Base-by-base conservation (phyloP, 1,140 invertebrate species). In the Hypothenemus hampei region DNA sequence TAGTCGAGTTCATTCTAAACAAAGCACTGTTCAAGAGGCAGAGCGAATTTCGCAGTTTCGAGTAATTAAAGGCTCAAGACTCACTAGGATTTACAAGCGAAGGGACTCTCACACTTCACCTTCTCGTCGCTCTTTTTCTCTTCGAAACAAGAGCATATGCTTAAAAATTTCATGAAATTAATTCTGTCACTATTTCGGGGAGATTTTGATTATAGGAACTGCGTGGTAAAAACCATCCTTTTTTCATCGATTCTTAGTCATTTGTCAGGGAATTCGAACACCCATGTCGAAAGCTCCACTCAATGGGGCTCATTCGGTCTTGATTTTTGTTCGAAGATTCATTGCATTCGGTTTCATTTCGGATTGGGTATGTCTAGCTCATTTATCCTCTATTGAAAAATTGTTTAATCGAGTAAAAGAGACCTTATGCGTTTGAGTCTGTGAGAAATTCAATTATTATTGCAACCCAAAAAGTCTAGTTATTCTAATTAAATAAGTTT, bases 211-310 rank as follows among this genome's bases (percentile, higher is more conserved):
- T 8, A 31, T 31, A 13, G 26, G 26, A 11, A 3, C 6, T 40
- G 36, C 36, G 37, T 13, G 11, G 23, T 18, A 41, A 24, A 41
- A 51, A 49, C 11, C 21, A 51, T 29, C 36, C 20, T 41, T 41
- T 51, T 41, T 13, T 20, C 36, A 18, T 26, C n/a, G n/a, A n/a
- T 21, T 24, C 36, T 26, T 51, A 37, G 39, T 51, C 48, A 51
- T 51, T 51, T 51, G 48, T 51, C 48, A 51, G 18, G 37, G 8
- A n/a, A n/a, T 37, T 31, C 18, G 20, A 51, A 51, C 24, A 37
- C 48, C 48, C 48, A 51, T 41, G 24, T 51, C 48, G 36, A 51
- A 37, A 41, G 48, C 21, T 10, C 48, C 48, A 51, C 48, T 51
- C 37, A 26, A 51, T 41, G 36, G 36, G 36, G 48, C 37, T n/a